Evolutionary conservation across 1,140 invertebrate genomes (phyloP).

Genomic region (Trigoniulus corallinus): DNA sequence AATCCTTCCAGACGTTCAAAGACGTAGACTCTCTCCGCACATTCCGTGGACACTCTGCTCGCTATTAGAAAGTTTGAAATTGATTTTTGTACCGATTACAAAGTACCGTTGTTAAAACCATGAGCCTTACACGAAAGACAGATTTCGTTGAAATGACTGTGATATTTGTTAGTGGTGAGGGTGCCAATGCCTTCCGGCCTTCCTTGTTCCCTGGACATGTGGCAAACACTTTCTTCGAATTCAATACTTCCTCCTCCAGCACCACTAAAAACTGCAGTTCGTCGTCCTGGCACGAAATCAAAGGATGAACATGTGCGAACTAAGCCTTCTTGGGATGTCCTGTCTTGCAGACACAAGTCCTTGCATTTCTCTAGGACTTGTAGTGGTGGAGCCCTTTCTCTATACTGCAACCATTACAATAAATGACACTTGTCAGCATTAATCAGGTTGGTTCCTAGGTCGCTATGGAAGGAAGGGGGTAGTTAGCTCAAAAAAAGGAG

Average conservation of each 20-base stretch:
- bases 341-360: slow-evolving; percentile 63
- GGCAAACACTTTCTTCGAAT: slow-evolving; percentile 80
- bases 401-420: slow-evolving; percentile 31
- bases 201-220: slow-evolving; percentile 62
- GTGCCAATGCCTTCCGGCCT: slow-evolving; percentile 69
- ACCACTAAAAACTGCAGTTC: slow-evolving; percentile 29
- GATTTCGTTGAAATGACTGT: slow-evolving; percentile 74
- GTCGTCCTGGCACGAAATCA: slow-evolving; percentile 71
- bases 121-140: slow-evolving; percentile 60
- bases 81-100: too few species aligned
- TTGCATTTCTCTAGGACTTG: slow-evolving; percentile 65
- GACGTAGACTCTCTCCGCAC: slow-evolving; percentile 65
- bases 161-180: slow-evolving; percentile 64
- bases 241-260: slow-evolving; percentile 38
- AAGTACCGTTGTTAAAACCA: background rate
- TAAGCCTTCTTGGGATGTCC: slow-evolving; percentile 57
- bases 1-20: slow-evolving; percentile 63
- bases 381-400: slow-evolving; percentile 62
- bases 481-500: too few species aligned
- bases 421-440: background rate
- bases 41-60: slow-evolving; percentile 64
- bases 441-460: background rate
- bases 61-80: slow-evolving; percentile 42
- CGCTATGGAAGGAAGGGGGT: background rate
- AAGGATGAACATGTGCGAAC: slow-evolving; percentile 66